Percentiles rank a stretch among this genome's conserved stretches.
Conservation (phyloP, 2,113 vertebrate genomes). For the Turdus rufiventris region DNA sequence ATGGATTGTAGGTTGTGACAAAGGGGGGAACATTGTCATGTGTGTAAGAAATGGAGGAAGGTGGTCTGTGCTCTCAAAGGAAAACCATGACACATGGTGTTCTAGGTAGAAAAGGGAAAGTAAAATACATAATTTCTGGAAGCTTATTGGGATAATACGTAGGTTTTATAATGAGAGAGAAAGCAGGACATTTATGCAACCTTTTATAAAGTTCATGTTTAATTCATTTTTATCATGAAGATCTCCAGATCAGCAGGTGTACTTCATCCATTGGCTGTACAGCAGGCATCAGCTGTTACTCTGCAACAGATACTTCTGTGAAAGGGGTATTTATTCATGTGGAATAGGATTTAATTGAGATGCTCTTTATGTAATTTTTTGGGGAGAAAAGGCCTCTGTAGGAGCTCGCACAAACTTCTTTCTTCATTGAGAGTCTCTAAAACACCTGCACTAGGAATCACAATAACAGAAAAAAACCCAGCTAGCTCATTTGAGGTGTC, state of each 20-base stretch:
- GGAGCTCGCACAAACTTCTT: background rate
- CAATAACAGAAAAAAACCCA: background rate
- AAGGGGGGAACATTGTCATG: background rate
- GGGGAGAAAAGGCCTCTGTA: background rate
- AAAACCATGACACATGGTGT: rapidly evolving
- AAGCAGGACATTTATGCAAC: background rate
- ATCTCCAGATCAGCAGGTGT: background rate
- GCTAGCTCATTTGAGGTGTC: background rate
- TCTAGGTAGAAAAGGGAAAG: background rate
- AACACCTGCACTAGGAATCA: background rate
- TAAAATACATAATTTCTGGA: background rate
- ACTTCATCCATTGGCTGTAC: background rate
- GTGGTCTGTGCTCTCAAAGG: background rate
- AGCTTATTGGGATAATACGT: background rate
- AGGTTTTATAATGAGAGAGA: background rate
- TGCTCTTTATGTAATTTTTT: background rate
- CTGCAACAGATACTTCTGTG: background rate
- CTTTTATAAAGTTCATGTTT: background rate
- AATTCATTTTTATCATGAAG: background rate
- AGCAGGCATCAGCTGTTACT: background rate
- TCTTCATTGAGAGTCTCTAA: background rate
- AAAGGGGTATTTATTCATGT: background rate
- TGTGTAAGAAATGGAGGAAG: background rate
- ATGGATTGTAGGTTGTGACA: background rate
- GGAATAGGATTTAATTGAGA: background rate